These are phyloP conservation scores for Prionace glauca DNA, from an alignment of 2,797 vertebrate genomes.

Conservation along the genomic window DNA sequence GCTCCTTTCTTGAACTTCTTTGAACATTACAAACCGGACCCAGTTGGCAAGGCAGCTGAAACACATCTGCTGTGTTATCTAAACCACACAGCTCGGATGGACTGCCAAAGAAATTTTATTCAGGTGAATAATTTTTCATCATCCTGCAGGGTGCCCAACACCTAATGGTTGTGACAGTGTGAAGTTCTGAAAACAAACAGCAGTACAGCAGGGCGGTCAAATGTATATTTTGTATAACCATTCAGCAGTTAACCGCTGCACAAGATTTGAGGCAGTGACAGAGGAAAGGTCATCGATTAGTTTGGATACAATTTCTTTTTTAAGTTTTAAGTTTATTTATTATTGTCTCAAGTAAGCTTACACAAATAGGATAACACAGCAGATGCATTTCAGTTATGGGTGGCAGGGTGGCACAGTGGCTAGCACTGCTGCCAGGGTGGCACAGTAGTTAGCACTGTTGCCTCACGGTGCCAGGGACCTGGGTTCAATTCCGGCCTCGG, in stretches of 20 bases:
- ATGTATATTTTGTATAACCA: constrained; percentile 1
- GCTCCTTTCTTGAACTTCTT: background rate
- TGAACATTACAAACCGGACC: background rate
- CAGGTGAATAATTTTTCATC: constrained; percentile 9
- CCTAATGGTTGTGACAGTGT: background rate
- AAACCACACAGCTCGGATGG: background rate
- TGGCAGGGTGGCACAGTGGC: too few relatives aligned
- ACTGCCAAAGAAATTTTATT: constrained; percentile 14
- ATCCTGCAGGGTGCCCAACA: background rate
- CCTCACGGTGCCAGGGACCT: too few relatives aligned
- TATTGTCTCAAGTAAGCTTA: too few relatives aligned
- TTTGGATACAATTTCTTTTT: background rate
- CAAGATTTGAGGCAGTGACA: background rate
- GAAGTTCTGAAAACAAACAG: constrained; percentile 12
- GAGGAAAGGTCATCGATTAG: background rate
- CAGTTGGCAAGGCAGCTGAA: constrained; percentile 19
- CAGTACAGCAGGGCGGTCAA: background rate
- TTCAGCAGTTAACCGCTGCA: background rate
- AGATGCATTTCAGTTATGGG: too few relatives aligned
- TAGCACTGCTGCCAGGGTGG: too few relatives aligned
- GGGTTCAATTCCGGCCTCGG: too few relatives aligned
- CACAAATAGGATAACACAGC: too few relatives aligned
- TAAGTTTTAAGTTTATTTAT: background rate
- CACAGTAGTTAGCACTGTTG: too few relatives aligned
- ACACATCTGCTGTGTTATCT: background rate